Base-by-base conservation (phyloP, 2,888 invertebrate genomes). In the Temnothorax unifasciatus region DNA sequence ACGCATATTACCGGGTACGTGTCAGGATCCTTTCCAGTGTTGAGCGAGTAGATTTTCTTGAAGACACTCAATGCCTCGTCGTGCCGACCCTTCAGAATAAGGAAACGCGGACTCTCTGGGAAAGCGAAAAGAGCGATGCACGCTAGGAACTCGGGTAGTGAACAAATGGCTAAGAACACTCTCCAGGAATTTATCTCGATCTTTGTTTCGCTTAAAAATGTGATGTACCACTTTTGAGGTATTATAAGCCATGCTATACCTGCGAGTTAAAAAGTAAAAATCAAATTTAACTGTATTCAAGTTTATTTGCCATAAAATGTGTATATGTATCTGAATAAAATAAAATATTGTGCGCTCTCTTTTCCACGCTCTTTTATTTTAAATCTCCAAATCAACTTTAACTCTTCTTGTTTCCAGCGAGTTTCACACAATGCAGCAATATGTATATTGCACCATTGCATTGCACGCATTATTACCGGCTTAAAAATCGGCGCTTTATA, bases 71-170 rank as follows among this genome's bases (percentile, higher is more conserved):
- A 93, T 0, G 97, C 97, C 92, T 97, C 96, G 3, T 96, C 96
- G 76, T 96, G 96, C 68, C 96, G 95, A 0, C 97, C 97, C 64
- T 96, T 96, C 4, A 97, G 96, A 95, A 98, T 96, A 8, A 97
- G 95, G 93, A 97, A 98, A 93, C 97, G 97, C 8, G 98, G 98
- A 92, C 97, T 98, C 93, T 98, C 98, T 0, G 97, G 97, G 77
- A 97, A 95, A 86, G 96, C 96, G 86, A 96, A 95, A 84, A 97
- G 95, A 0, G 96, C 95, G 34, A 97, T 85, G 0, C 97, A 97
- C 3, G 97, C 96, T 0, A 97, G 90, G 0, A 98, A 94, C 68
- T 97, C 97, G 9, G 98, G 97, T 83, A 97, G 89, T 0, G 96
- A 96, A 86, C 96, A 96, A 1, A 97, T 95, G 0, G 96, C 95